Base-by-base conservation (phyloP, 1,140 invertebrate species). In the Acromyrmex echinatior region DNA sequence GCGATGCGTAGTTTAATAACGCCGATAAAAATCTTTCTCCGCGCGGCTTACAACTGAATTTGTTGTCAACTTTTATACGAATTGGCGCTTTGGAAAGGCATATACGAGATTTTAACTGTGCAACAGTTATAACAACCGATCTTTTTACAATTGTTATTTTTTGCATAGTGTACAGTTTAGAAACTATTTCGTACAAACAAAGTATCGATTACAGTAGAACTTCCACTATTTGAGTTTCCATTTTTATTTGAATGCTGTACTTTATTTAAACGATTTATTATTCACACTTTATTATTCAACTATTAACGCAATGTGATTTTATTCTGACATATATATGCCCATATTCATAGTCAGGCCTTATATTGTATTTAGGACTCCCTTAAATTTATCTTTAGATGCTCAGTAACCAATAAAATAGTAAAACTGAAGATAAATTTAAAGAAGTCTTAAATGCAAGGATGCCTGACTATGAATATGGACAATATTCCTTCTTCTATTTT, bases 1-100 rank as follows among this genome's bases (percentile, higher is more conserved):
- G 39, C n/a, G 28, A 25, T 28, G 56, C 10, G 56, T 28, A 60
- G 60, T 84, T 74, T 84, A 51, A 84, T 84, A 76, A 62, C 9
- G 28, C 4, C 14, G 80, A 84, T 63, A 76, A 84, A 84, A 84
- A 84, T 62, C 39, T 60, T 62, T 60, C 25, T 31, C 28, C 53
- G 39, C 56, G 28, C 39, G 25, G 2, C 60, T 21, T 45, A 18
- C 14, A 25, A 28, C n/a, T 14, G 14, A 76, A 76, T 62, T 62
- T 25, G 21, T 51, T 49, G 53, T n/a, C 6, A 14, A 16, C 4
- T 35, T 77, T 0, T 14, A 28, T 18, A n/a, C 9, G 45, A 12
- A 28, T 79, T 16, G 16, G 10, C 5, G 56, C 6, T 16, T 49
- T 49, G 58, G 5, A 16, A 16, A 31, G 53, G 4, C 35, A 63